These are phyloP conservation scores for Siniperca chuatsi DNA, from an alignment of 2,113 vertebrate genomes.

Conservation along the genomic window DNA sequence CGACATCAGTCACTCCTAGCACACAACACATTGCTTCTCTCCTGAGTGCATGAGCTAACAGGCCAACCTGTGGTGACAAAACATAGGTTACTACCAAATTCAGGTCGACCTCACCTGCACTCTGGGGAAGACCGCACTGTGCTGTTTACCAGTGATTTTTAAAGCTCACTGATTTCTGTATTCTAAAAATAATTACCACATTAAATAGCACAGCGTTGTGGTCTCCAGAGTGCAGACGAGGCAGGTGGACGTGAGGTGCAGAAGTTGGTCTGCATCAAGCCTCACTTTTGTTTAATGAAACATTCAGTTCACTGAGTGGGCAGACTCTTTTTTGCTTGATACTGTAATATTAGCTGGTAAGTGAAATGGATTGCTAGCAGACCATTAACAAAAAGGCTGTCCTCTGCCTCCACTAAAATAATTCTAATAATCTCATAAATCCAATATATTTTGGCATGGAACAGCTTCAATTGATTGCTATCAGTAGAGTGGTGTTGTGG, in stretches of 20 bases:
- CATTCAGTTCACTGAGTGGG: neutral
- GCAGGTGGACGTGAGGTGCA: neutral
- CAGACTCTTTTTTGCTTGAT: neutral
- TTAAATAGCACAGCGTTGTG: neutral
- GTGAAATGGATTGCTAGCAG: neutral
- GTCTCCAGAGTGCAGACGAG: neutral
- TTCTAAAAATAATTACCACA: neutral
- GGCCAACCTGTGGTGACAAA: neutral
- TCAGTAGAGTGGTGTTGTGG: constrained; percentile 12
- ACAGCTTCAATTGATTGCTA: neutral
- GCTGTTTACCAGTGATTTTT: neutral
- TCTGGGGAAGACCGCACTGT: neutral
- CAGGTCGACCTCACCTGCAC: neutral
- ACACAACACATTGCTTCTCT: neutral
- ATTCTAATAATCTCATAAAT: neutral
- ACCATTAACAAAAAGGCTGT: neutral
- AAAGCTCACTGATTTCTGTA: neutral
- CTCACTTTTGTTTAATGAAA: neutral
- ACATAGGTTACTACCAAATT: neutral
- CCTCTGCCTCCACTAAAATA: too few relatives aligned
- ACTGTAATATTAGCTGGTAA: neutral
- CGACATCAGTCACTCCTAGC: neutral
- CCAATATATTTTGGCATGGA: neutral
- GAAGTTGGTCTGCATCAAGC: neutral
- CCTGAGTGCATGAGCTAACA: neutral